These are phyloP conservation scores for Siphlonurus alternatus DNA, from an alignment of 2,888 invertebrate genomes.

Conservation along the genomic window DNA sequence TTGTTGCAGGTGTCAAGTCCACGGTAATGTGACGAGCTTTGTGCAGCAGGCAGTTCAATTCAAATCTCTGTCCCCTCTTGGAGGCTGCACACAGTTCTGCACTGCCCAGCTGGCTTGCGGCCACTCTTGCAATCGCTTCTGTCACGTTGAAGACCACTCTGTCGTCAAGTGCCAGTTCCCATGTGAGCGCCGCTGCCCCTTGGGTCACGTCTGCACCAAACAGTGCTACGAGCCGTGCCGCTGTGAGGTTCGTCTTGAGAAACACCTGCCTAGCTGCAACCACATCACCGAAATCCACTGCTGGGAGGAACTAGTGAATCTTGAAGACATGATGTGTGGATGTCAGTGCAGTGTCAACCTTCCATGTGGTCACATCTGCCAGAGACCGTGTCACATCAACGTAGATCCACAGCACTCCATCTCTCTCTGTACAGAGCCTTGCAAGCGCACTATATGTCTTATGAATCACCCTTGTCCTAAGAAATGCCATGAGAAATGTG, in stretches of 20 bases:
- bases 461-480: slow-evolving; percentile 31
- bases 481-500: slow-evolving; percentile 35
- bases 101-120: slow-evolving; percentile 40
- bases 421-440: slow-evolving; percentile 31
- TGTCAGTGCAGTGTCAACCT: slow-evolving; percentile 35
- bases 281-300: slow-evolving; percentile 12
- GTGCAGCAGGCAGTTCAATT: slow-evolving; percentile 13
- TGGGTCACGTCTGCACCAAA: slow-evolving; percentile 27
- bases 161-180: slow-evolving; percentile 19
- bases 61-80: slow-evolving; percentile 17
- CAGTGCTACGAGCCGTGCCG: slow-evolving; percentile 25
- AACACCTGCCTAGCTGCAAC: neutral
- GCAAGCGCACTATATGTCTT: slow-evolving; percentile 31
- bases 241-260: slow-evolving; percentile 21
- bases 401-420: slow-evolving; percentile 39
- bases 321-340: slow-evolving; percentile 10
- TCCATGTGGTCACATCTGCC: slow-evolving; percentile 47
- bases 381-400: slow-evolving; percentile 34
- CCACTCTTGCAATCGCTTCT: slow-evolving; percentile 37
- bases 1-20: slow-evolving; percentile 19
- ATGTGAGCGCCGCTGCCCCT: slow-evolving; percentile 27
- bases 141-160: slow-evolving; percentile 32
- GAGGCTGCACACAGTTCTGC: slow-evolving; percentile 30
- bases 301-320: neutral
- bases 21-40: slow-evolving; percentile 11